Evolutionary conservation across 2,113 vertebrate species (phyloP), one percentile per base, ranked within the genome.

Genomic region (Trogon surrucura): DNA sequence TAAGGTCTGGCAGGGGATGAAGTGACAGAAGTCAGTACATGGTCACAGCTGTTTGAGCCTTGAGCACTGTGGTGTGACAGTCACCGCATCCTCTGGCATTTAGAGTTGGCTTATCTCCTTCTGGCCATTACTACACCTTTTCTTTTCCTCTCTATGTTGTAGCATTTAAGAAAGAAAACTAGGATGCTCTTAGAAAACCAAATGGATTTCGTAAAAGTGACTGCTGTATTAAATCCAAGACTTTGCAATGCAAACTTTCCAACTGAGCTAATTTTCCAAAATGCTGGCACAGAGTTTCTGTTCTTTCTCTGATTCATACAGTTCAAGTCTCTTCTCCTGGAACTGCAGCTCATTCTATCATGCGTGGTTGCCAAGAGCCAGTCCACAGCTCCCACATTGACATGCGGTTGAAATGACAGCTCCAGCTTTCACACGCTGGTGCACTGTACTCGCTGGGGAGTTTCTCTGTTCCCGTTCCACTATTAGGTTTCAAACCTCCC

Each of bases 401-500:
- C 69, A 36, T 32, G 50, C 0, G 30, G 83, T 38, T 88, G 91
- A 75, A 95, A 98, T 98, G 97, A 97, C 95, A 95, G 97, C 71
- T 95, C 95, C 94, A 96, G 95, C 95, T 97, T 97, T 97, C 94
- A 96, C 97, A 98, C 93, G 67, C 81, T 78, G 97, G 93, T 60
- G 91, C 91, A 11, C 92, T 54, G 50, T 45, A 65, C 89, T 90
- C 91, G 30, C 88, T 78, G 73, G 97, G 96, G 97, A 97, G 94
- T 83, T 97, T 92, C 96, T 93, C 97, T 98, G 98, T 48, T 98
- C 97, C 97, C 96, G 94, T 96, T 97, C 86, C 82, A 88, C 96
- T 97, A 84, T 98, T 95, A 97, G 95, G 97, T 96, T 95, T 88
- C 88, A 93, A 96, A 95, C 93, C 95, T 97, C 97, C 97, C 98